phyloP scores from a whole-genome alignment of 2,113 vertebrate genomes.

The Cinclus mexicanus region DNA sequence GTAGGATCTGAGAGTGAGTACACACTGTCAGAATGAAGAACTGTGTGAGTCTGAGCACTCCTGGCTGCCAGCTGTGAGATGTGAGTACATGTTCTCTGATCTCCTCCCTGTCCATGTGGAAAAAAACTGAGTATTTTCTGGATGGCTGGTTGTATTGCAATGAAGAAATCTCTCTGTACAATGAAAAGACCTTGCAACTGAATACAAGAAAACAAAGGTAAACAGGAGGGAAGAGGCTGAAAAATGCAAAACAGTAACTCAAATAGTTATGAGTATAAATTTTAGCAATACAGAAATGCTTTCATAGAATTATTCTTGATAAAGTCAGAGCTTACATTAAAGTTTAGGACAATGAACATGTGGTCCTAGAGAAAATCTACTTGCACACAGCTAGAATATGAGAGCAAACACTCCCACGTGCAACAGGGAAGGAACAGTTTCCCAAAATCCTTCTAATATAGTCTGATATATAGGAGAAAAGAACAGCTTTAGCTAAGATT shows the following conservation, averaged over 20 bases:
- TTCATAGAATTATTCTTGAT: neutral
- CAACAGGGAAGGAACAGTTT: neutral
- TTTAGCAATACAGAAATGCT: neutral
- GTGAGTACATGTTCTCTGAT: accelerated
- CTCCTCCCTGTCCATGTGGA: neutral
- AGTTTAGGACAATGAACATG: neutral
- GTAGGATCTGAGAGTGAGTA: neutral
- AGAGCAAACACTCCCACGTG: neutral
- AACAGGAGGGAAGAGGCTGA: neutral
- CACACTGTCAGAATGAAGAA: neutral
- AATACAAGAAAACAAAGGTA: neutral
- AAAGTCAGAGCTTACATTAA: neutral
- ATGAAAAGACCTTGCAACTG: neutral
- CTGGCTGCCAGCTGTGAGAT: neutral
- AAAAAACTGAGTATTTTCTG: neutral
- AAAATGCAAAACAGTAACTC: neutral
- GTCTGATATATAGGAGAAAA: neutral
- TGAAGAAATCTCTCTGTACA: neutral
- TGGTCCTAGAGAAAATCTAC: neutral
- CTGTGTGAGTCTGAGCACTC: neutral
- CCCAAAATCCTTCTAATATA: neutral
- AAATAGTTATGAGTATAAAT: neutral
- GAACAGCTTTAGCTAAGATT: neutral
- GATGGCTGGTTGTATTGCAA: neutral
- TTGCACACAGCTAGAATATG: neutral